Evolutionary conservation across 2,113 vertebrate genomes (phyloP).

Genomic region (Calyptomena viridis): DNA sequence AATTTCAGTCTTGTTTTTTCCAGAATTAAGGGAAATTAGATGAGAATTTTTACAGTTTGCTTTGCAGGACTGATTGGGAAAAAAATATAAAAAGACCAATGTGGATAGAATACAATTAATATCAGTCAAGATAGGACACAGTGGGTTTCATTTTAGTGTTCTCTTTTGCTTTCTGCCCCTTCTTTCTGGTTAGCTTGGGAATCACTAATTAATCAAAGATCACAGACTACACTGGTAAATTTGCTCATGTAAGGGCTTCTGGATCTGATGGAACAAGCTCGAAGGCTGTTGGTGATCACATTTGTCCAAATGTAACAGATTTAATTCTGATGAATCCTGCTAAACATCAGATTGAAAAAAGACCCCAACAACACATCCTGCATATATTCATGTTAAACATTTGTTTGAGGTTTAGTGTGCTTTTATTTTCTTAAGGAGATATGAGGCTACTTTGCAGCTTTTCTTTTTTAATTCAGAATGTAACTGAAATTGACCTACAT

Average conservation of each 20-base stretch:
- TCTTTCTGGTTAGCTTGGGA: neutral
- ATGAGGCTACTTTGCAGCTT: neutral
- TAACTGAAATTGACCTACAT: neutral
- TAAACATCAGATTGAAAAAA: neutral
- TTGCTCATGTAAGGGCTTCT: neutral
- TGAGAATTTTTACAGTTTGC: neutral
- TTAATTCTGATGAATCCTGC: neutral
- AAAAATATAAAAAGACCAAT: neutral
- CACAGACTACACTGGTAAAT: neutral
- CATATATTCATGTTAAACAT: neutral
- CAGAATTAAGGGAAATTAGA: neutral
- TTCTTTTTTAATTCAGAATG: neutral
- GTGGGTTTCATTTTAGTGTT: neutral
- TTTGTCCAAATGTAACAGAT: neutral
- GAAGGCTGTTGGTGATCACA: neutral
- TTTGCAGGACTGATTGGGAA: neutral
- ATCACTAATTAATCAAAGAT: neutral
- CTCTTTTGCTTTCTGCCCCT: neutral
- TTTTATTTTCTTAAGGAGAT: neutral
- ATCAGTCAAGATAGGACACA: neutral
- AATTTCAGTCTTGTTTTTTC: neutral
- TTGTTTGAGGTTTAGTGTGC: neutral
- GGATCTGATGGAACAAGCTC: neutral
- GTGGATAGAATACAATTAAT: neutral
- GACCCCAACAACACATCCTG: neutral